Base-by-base conservation (phyloP, 2,113 vertebrate genomes). In the Hemiprocne comata region DNA sequence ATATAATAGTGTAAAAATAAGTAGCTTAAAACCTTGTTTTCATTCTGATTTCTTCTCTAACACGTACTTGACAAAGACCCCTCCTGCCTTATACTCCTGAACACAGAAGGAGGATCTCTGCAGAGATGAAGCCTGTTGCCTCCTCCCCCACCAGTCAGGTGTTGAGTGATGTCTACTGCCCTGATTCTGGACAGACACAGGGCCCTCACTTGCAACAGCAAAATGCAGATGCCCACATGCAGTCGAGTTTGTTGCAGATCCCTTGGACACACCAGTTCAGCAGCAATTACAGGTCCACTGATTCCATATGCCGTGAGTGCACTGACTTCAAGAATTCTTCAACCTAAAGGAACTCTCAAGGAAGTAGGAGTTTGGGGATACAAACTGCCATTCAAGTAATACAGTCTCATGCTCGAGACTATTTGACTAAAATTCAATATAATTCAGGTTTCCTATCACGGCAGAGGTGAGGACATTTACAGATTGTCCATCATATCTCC, bases 201-300 rank as follows among this genome's bases (percentile, higher is more conserved):
- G 7, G n/a, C 20, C n/a, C n/a, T 28, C 42, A 8, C 25, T 9
- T 23, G 17, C 4, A 5, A 72, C 53, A 28, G 53, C 58, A 65
- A 72, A 65, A 71, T 3, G n/a, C 53, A n/a, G 33, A 18, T 48
- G n/a, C 13, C 28, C 9, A 21, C 4, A 0, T 5, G 17, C 64
- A 60, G 81, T 15, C 0, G 0, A 65, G 18, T 1, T 38, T 20
- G 3, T 0, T 8, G 15, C 31, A 9, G 24, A 38, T 26, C 46
- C 31, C 66, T n/a, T 7, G 18, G 50, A 48, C 21, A 23, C 1
- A 1, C 29, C 61, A 84, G 25, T 6, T 74, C n/a, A 48, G 55
- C 61, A 69, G 54, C 65, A 55, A 28, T 5, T 31, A 55, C 16
- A 34, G 15, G 17, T 26, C 65, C 54, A 34, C 9, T 2, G 1